Base-by-base conservation (phyloP, 2,797 vertebrate genomes). In the Cyprinella venusta region DNA sequence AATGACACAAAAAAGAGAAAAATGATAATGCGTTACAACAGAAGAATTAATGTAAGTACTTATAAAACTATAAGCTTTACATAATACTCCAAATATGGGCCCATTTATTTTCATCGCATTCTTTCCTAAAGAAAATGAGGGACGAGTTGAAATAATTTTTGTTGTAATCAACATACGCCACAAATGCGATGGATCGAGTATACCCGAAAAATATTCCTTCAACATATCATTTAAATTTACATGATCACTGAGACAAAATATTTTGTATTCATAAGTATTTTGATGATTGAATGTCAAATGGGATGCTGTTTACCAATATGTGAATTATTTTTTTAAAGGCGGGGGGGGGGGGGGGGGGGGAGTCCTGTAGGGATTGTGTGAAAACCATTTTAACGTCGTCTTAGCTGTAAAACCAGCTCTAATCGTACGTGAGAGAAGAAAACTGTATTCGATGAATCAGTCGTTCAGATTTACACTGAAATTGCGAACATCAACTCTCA, bases 351-450 rank as follows among this genome's bases (percentile, higher is more conserved):
- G 26, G 26, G 26, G 26, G n/a, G 26, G 9, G 48, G 30, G 33
- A 38, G 30, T 76, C 59, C 38, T 63, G 56, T 18, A 76, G 18
- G 63, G 40, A 50, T 15, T 68, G 36, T 42, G n/a, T 30, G 8
- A 21, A 72, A 54, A 6, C 18, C 5, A 52, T 48, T 52, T 30
- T 19, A 10, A 54, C 24, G 19, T 21, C 1, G 6, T 61, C 5
- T 61, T 30, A 42, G 79, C 79, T 80, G 79, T 80, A 80, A 71
- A 80, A 71, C 67, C 79, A 71, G 52, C 79, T 19, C 7, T 71
- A 61, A 45, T 56, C 3, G 16, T 21, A 33, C 4, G 2, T 2
- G 12, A 48, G n/a, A 19, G 18, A 36, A n/a, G 9, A 26, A 69
- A 59, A 40, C 21, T 54, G n/a, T 12, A 45, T 63, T 76, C 19